Percentiles rank a stretch among this genome's conserved stretches.
phyloP scores from a whole-genome alignment of 1,140 invertebrate genomes.

The Zaprionus kolodkinae region DNA sequence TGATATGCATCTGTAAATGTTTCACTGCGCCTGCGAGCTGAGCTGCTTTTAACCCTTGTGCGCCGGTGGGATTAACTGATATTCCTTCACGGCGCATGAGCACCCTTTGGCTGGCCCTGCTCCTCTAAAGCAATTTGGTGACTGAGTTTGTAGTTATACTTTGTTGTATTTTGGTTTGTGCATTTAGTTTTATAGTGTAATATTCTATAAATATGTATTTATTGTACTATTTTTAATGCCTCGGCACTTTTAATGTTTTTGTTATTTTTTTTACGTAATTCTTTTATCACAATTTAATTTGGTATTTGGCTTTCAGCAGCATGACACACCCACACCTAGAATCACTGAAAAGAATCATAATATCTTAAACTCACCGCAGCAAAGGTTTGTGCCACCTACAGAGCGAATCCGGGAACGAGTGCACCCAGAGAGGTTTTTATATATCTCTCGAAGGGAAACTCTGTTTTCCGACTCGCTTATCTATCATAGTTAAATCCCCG shows the following conservation, averaged over 20 bases:
- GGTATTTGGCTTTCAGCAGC: constrained; percentile 84
- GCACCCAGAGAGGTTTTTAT: background rate
- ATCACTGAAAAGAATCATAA: constrained; percentile 84
- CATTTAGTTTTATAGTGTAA: constrained; percentile 51
- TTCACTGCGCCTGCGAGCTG: constrained; percentile 43
- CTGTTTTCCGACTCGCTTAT: constrained; percentile 5
- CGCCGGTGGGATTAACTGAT: background rate
- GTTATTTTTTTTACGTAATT: constrained; percentile 32
- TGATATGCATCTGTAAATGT: constrained; percentile 56
- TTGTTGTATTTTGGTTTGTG: constrained; percentile 52
- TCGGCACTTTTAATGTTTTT: constrained; percentile 42
- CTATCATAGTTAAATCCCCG: constrained; percentile 19
- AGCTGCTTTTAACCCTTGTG: constrained; percentile 14
- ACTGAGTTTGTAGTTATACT: constrained; percentile 24
- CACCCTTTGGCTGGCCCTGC: background rate
- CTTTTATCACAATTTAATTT: constrained; percentile 71
- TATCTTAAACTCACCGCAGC: constrained; percentile 78
- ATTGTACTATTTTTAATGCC: constrained; percentile 28
- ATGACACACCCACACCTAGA: constrained; percentile 82
- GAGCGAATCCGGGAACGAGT: constrained; percentile 19
- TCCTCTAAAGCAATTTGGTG: constrained; percentile 18
- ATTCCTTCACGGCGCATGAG: background rate
- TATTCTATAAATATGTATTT: constrained; percentile 16
- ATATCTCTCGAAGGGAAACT: constrained; percentile 2
- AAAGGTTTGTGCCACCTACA: constrained; percentile 78